phyloP scores from a whole-genome alignment of 2,797 vertebrate genomes.

The Okamejei kenojei region DNA sequence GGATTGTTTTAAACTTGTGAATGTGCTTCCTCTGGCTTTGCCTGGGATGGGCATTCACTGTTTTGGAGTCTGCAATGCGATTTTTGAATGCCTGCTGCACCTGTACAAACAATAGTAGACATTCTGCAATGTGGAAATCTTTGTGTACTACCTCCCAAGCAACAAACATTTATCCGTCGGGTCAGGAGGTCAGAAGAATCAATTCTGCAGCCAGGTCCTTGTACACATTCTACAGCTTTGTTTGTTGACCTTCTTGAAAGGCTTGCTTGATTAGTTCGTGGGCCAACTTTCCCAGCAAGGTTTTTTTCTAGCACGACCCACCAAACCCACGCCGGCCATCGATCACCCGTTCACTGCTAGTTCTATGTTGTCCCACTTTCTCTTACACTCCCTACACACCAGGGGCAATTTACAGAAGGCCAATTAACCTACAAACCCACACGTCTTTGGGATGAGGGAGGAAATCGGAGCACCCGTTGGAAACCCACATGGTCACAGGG shows the following conservation, averaged over 20 bases:
- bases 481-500: too few relatives aligned
- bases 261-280: background rate
- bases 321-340: too few relatives aligned
- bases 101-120: conserved; percentile 8
- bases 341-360: too few relatives aligned
- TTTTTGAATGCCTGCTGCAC: background rate
- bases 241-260: background rate
- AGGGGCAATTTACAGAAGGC: too few relatives aligned
- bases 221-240: background rate
- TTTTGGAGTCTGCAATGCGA: background rate
- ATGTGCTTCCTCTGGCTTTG: background rate
- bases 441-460: too few relatives aligned
- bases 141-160: background rate
- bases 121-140: conserved; percentile 5
- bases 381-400: too few relatives aligned
- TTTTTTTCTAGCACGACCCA: too few relatives aligned
- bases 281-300: too few relatives aligned
- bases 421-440: too few relatives aligned
- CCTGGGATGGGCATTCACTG: background rate
- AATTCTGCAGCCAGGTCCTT: background rate
- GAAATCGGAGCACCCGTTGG: too few relatives aligned
- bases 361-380: too few relatives aligned
- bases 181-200: conserved; percentile 15
- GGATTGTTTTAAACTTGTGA: background rate
- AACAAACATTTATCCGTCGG: background rate